Evolutionary conservation across 2,797 vertebrate genomes (phyloP).

Genomic region (Echeneis naucrates): DNA sequence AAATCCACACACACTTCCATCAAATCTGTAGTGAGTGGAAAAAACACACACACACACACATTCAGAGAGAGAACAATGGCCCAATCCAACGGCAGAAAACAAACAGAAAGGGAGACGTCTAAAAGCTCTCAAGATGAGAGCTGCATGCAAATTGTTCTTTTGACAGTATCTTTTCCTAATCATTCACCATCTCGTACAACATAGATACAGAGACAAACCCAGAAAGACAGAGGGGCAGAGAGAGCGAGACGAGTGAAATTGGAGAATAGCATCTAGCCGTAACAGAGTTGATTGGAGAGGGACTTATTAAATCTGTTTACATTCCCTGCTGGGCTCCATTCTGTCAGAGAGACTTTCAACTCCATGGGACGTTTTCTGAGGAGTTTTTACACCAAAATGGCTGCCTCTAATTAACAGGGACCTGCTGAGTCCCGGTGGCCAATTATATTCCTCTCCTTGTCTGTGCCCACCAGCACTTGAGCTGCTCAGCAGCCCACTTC

Average conservation of each 20-base stretch:
- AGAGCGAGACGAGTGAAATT: constrained; percentile 38
- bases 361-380: constrained; percentile 79
- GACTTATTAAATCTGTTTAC: constrained; percentile 86
- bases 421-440: constrained; percentile 79
- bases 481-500: constrained; percentile 76
- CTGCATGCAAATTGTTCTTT: constrained; percentile 84
- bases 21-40: constrained; percentile 46
- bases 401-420: constrained; percentile 81
- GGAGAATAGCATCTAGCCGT: constrained; percentile 71
- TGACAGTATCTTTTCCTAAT: constrained; percentile 79
- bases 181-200: constrained; percentile 71
- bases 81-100: constrained; percentile 74
- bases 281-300: constrained; percentile 79
- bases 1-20: constrained; percentile 29
- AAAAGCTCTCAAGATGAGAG: constrained; percentile 83
- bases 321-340: constrained; percentile 81
- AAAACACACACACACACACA: constrained; percentile 44
- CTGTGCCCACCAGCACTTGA: constrained; percentile 74
- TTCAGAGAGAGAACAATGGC: constrained; percentile 67
- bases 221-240: constrained; percentile 54
- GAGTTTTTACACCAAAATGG: constrained; percentile 79
- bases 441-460: constrained; percentile 79
- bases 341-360: constrained; percentile 81
- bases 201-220: constrained; percentile 70
- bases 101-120: constrained; percentile 79